Conservation (phyloP, 2,113 vertebrate genomes). For the Vireo altiloquus region DNA sequence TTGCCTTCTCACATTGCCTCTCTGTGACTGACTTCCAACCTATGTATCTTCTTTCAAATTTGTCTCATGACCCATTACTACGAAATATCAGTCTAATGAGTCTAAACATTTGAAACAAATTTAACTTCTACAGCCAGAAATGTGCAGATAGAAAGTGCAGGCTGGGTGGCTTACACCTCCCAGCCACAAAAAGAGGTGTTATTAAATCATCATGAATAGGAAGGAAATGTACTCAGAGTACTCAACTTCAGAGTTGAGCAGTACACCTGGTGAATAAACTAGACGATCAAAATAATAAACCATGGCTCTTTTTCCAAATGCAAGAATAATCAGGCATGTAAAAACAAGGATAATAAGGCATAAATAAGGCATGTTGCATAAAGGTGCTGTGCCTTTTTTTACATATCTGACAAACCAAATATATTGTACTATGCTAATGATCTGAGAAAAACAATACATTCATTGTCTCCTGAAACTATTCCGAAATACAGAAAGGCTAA, state of each 20-base stretch:
- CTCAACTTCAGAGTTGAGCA: not conserved
- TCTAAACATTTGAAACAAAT: not conserved
- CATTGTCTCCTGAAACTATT: not conserved
- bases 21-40: not conserved
- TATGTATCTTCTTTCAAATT: not conserved
- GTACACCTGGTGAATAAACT: not conserved
- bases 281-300: conserved; percentile 6
- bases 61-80: not conserved
- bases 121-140: not conserved
- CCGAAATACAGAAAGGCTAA: not conserved
- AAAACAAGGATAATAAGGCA: not conserved
- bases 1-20: not conserved
- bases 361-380: not conserved
- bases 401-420: not conserved
- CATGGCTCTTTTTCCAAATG: not conserved
- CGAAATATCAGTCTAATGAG: not conserved
- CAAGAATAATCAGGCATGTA: not conserved
- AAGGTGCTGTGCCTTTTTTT: not conserved
- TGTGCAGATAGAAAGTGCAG: not conserved
- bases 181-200: not conserved
- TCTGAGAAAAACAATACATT: not conserved
- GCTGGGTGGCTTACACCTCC: not conserved
- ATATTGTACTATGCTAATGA: not conserved
- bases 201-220: not conserved
- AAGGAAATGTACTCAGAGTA: not conserved